Conservation (phyloP, 2,888 invertebrate genomes). For the Saturnia pavonia region DNA sequence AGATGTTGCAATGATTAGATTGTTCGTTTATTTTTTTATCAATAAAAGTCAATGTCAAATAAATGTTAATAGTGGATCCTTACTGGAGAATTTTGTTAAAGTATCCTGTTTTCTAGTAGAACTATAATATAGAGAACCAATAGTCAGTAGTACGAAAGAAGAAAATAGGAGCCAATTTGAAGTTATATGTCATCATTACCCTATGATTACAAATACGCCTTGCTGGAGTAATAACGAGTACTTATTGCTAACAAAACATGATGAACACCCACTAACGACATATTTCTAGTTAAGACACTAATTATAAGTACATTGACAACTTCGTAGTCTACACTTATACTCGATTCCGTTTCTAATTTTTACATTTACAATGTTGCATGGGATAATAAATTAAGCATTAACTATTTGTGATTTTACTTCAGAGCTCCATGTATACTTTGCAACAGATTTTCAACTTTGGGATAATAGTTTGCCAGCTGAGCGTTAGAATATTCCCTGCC, state of each 20-base stretch:
- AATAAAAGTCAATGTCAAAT: background rate
- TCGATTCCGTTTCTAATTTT: background rate
- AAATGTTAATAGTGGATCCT: background rate
- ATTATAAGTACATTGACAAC: background rate
- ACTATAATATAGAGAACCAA: background rate
- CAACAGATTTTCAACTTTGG: background rate
- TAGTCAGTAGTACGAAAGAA: background rate
- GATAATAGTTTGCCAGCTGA: background rate
- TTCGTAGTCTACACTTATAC: background rate
- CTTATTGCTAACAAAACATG: background rate
- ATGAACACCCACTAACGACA: background rate
- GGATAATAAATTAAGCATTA: background rate
- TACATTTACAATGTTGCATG: background rate
- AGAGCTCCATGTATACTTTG: background rate
- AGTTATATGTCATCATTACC: background rate
- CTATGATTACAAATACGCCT: background rate
- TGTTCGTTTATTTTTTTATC: background rate
- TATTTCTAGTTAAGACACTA: background rate
- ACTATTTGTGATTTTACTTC: background rate
- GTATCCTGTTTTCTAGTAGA: background rate
- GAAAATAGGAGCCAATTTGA: background rate
- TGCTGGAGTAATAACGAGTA: background rate
- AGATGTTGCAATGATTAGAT: constrained; percentile 6
- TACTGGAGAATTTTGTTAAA: background rate
- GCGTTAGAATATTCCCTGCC: background rate